A percentile compares a stretch with the other conserved stretches of the same genome.
phyloP scores from a whole-genome alignment of 2,113 vertebrate species.

The Sylvia atricapilla region DNA sequence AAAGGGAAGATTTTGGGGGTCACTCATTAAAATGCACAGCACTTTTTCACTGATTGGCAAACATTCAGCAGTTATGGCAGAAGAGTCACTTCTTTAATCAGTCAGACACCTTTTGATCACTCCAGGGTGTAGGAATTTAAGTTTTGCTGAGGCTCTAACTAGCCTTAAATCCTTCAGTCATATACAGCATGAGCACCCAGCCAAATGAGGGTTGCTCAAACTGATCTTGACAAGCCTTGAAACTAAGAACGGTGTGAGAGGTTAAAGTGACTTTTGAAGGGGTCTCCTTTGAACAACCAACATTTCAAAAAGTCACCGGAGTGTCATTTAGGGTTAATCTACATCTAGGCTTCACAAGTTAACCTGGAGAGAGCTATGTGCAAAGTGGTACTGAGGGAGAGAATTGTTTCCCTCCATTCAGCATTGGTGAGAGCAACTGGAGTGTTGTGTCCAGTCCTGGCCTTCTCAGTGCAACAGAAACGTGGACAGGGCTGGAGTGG shows the following conservation, averaged over 20 bases:
- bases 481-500: background rate
- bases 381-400: background rate
- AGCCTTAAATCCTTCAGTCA: background rate
- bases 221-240: background rate
- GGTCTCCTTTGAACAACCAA: background rate
- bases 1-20: background rate
- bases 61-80: background rate
- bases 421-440: background rate
- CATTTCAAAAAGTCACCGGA: accelerated
- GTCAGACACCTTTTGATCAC: background rate
- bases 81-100: background rate
- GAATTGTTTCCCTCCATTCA: accelerated
- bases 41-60: background rate
- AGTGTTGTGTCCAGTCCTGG: background rate
- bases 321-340: background rate
- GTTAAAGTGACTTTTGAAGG: background rate
- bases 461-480: background rate
- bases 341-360: background rate
- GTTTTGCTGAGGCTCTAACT: background rate
- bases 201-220: background rate
- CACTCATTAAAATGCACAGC: background rate
- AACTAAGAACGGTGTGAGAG: background rate
- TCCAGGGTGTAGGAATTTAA: background rate
- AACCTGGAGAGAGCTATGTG: background rate
- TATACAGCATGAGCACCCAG: background rate